Conservation (phyloP, 2,888 invertebrate genomes). For the Cylloceria caligata region DNA sequence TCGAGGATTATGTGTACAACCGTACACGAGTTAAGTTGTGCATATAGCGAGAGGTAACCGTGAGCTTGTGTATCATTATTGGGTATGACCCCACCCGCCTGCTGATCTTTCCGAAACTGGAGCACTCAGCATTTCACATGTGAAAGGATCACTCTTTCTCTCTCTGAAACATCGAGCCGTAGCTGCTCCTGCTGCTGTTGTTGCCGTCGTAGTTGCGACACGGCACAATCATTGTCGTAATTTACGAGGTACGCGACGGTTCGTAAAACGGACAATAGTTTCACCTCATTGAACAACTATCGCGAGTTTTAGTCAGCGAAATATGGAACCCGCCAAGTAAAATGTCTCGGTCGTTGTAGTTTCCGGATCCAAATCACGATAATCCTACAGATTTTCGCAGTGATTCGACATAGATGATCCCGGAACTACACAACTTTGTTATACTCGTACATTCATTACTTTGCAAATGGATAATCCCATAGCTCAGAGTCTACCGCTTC, state of each 20-base stretch:
- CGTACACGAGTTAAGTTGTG: conserved; percentile 19
- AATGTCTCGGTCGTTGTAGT: conserved; percentile 71
- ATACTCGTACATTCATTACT: not conserved
- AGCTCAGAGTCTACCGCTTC: too few species aligned
- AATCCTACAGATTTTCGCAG: conserved; percentile 29
- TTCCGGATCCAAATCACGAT: conserved; percentile 75
- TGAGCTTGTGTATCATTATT: conserved; percentile 66
- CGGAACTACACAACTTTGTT: not conserved
- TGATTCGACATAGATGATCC: conserved; percentile 11
- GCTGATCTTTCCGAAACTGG: conserved; percentile 81
- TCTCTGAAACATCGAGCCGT: conserved; percentile 41
- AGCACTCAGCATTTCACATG: conserved; percentile 79
- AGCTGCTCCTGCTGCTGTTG: conserved; percentile 2
- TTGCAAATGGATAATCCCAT: not conserved
- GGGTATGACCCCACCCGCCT: conserved; percentile 76
- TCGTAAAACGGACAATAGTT: conserved; percentile 75
- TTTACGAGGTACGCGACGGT: conserved; percentile 67
- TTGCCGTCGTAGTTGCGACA: conserved; percentile 70
- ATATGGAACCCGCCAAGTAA: conserved; percentile 68
- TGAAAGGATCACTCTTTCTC: conserved; percentile 77
- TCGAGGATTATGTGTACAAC: conserved; percentile 39
- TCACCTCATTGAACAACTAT: conserved; percentile 45
- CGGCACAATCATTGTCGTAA: conserved; percentile 76
- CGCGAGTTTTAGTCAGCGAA: conserved; percentile 19
- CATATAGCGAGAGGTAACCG: conserved; percentile 45